phyloP scores from a whole-genome alignment of 2,113 vertebrate species.

The Numenius arquata region DNA sequence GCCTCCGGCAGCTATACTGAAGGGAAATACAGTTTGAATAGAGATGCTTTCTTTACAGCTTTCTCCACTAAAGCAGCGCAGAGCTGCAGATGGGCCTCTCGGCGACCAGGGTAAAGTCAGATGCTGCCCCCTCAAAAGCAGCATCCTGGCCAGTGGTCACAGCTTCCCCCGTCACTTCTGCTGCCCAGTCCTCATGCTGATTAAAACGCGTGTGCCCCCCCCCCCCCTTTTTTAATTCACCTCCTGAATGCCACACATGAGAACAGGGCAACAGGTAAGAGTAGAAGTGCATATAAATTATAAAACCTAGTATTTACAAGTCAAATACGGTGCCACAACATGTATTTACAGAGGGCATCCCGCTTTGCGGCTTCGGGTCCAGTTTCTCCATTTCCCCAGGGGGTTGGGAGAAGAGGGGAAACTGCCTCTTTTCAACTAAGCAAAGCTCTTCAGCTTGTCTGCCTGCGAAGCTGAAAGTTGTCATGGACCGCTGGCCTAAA shows the following conservation, averaged over 20 bases:
- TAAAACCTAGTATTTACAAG: neutral
- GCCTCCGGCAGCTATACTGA: conserved; percentile 1
- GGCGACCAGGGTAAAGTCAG: neutral
- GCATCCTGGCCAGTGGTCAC: neutral
- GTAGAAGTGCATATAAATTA: accelerated
- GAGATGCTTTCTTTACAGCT: neutral
- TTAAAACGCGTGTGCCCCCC: too few species aligned
- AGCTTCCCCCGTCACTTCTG: neutral
- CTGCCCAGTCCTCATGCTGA: neutral
- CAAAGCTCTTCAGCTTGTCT: neutral
- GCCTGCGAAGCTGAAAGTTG: neutral
- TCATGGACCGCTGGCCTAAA: neutral
- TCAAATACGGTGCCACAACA: neutral
- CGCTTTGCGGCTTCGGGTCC: accelerated
- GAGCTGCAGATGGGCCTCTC: neutral
- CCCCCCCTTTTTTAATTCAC: neutral
- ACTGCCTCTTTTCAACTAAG: neutral
- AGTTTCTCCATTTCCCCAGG: neutral
- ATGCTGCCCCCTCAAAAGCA: neutral
- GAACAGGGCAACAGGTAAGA: neutral
- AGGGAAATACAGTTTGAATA: neutral
- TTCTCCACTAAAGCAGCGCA: neutral
- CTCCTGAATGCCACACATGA: neutral
- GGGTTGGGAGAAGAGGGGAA: neutral
- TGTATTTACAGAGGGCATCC: neutral